Base-by-base conservation (phyloP, 2,113 vertebrate genomes). In the Protobothrops flavoviridis region DNA sequence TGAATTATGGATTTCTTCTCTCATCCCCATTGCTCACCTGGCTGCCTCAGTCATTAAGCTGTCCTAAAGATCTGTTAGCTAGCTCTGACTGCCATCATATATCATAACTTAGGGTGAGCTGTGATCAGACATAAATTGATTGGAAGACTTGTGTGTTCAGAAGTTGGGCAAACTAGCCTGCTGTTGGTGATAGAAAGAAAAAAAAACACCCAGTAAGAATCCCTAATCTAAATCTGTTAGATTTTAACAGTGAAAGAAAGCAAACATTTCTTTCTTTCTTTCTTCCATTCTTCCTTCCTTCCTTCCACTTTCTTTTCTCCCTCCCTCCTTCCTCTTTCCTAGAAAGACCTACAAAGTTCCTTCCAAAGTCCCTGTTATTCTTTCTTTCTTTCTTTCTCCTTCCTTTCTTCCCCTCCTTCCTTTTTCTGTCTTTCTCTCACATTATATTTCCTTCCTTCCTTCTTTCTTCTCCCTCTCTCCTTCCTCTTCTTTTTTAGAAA, bases 1-100 rank as follows among this genome's bases (percentile, higher is more conserved):
- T 97, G 95, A 97, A 97, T 94, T 97, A 97, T 97, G 96, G 96
- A 97, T 97, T 97, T 89, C 97, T 95, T 93, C 95, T 96, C 95
- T 96, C 96, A 95, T 96, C 96, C 95, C 89, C 94, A 93, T 95
- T 91, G 93, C 96, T 97, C 95, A 94, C 94, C 94, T 95, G 95
- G 96, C 96, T 94, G 96, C 93, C 97, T 97, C 95, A 88, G 95
- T 96, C 97, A 96, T 97, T 97, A 96, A 97, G 92, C 96, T 96
- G 96, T 97, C 96, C 96, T 94, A 55, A 96, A 97, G 96, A 97
- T 97, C 94, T 96, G 95, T 96, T 97, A 90, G 93, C 94, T 92
- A 91, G 96, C 92, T 86, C 94, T 92, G 87, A 81, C 64, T 95
- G 96, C 95, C 95, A 96, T 91, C 94, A 92, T 94, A 95, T 96